These are phyloP conservation scores for Miltochrista miniata DNA, from an alignment of 2,888 invertebrate species.

Conservation along the genomic window DNA sequence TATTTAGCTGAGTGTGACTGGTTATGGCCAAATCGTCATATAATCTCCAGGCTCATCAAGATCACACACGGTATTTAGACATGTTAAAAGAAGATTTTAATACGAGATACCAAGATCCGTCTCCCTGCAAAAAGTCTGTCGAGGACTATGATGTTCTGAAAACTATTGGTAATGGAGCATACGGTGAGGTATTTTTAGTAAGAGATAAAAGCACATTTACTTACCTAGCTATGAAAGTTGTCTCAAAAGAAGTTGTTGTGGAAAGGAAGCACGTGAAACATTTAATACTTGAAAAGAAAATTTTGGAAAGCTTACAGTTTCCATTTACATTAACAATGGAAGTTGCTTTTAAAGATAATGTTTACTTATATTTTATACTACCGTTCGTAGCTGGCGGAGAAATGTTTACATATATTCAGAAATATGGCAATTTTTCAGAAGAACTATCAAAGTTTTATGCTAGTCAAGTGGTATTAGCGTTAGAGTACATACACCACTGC, in stretches of 20 bases:
- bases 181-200: conserved; percentile 92
- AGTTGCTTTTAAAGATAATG: conserved; percentile 92
- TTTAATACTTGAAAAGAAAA: conserved; percentile 93
- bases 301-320: conserved; percentile 91
- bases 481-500: conserved; percentile 95
- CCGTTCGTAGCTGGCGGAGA: conserved; percentile 94
- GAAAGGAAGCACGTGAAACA: conserved; percentile 95
- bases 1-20: conserved; percentile 34
- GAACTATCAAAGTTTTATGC: conserved; percentile 93
- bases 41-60: conserved; percentile 58
- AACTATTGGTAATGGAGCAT: conserved; percentile 94
- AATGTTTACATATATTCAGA: conserved; percentile 90
- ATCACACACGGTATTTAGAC: conserved; percentile 63
- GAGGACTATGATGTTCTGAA: conserved; percentile 89
- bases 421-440: conserved; percentile 87
- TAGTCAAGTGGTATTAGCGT: conserved; percentile 92
- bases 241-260: conserved; percentile 93
- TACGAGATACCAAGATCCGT: conserved; percentile 44
- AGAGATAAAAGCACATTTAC: conserved; percentile 85
- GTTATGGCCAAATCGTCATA: conserved; percentile 61
- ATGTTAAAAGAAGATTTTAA: conserved; percentile 64
- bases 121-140: conserved; percentile 31
- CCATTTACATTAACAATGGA: conserved; percentile 93
- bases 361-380: conserved; percentile 92
- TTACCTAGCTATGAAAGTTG: conserved; percentile 94